phyloP scores from a whole-genome alignment of 2,888 invertebrate species.

The Epistrophe grossulariae region DNA sequence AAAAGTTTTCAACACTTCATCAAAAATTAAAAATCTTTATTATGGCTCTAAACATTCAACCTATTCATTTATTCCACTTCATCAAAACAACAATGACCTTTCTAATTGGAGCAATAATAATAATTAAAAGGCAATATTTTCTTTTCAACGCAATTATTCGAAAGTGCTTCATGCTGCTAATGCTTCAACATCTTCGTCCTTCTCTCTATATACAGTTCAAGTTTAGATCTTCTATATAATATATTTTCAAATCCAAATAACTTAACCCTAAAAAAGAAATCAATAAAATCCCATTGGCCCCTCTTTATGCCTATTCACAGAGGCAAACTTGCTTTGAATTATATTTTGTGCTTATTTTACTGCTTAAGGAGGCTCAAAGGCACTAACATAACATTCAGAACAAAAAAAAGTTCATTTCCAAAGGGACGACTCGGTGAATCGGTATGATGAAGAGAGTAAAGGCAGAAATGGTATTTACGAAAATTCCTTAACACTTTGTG shows the following conservation, averaged over 20 bases:
- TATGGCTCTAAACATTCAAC: not conserved
- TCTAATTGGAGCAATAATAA: constrained; percentile 1
- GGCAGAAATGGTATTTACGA: not conserved
- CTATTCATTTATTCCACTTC: not conserved
- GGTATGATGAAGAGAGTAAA: not conserved
- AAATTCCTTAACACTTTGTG: constrained; percentile 25
- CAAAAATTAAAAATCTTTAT: not conserved
- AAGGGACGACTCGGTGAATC: not conserved
- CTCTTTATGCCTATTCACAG: not conserved
- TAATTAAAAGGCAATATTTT: constrained; percentile 24
- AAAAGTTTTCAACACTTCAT: constrained; percentile 15
- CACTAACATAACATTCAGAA: constrained; percentile 32
- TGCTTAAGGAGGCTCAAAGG: constrained; percentile 60
- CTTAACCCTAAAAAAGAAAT: constrained; percentile 23
- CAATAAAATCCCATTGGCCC: constrained; percentile 52
- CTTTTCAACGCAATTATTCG: not conserved
- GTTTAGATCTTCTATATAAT: constrained; percentile 4
- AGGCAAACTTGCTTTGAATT: constrained; percentile 43
- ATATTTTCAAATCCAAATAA: constrained; percentile 21
- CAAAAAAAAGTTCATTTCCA: not conserved
- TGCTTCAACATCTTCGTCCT: not conserved
- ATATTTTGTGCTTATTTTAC: constrained; percentile 60
- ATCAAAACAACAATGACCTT: not conserved
- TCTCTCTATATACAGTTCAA: not conserved
- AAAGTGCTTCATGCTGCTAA: not conserved